These are phyloP conservation scores for Aphelenchoides fujianensis DNA, from an alignment of 1,140 invertebrate genomes.

Conservation along the genomic window DNA sequence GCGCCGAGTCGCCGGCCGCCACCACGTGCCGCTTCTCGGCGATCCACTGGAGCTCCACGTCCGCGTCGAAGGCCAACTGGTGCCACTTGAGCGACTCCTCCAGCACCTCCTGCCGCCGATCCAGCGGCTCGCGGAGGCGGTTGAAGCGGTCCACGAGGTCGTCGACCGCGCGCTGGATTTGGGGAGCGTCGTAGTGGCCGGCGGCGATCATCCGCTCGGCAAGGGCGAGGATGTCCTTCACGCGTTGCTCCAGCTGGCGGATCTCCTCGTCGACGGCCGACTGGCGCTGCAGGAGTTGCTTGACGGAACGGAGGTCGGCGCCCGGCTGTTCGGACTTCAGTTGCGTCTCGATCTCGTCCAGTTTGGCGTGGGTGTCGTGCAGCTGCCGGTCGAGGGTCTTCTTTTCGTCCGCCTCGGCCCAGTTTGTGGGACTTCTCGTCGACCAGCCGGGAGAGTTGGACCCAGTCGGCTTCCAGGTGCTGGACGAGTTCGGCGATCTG, in stretches of 20 bases:
- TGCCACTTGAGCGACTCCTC: constrained; percentile 83
- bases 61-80: constrained; percentile 88
- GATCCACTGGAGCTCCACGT: constrained; percentile 91
- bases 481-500: constrained; percentile 71
- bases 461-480: constrained; percentile 74
- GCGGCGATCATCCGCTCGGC: constrained; percentile 84
- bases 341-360: constrained; percentile 70
- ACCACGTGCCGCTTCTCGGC: constrained; percentile 80
- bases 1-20: constrained; percentile 69
- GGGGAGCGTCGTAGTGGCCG: constrained; percentile 85
- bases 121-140: constrained; percentile 62
- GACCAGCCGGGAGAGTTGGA: constrained; percentile 70
- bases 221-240: constrained; percentile 73
- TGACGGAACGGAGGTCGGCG: constrained; percentile 77
- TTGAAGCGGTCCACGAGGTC: constrained; percentile 70
- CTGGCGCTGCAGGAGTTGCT: constrained; percentile 81
- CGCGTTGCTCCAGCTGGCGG: constrained; percentile 73
- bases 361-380: constrained; percentile 75
- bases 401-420: constrained; percentile 74
- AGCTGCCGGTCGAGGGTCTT: constrained; percentile 72
- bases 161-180: constrained; percentile 76
- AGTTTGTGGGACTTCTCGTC: constrained; percentile 80
- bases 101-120: constrained; percentile 72
- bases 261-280: constrained; percentile 78
- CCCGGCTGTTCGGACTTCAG: constrained; percentile 75